A percentile compares a stretch with the other conserved stretches of the same genome.
phyloP scores from a whole-genome alignment of 2,888 invertebrate genomes.

The Cepaea hortensis region DNA sequence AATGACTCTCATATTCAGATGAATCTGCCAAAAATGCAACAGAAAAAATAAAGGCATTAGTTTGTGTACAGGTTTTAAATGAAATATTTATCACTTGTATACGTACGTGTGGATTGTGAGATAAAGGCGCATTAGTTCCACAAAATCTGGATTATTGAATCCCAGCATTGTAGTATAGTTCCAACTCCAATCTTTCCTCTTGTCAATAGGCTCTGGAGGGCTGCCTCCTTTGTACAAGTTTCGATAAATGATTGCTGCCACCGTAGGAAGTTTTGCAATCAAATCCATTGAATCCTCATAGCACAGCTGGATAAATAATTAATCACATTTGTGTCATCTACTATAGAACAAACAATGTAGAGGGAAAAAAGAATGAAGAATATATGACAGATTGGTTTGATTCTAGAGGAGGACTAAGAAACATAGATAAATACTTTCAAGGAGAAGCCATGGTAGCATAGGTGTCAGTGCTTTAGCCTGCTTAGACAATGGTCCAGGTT shows the following conservation, averaged over 20 bases:
- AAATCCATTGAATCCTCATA: slow-evolving; percentile 96
- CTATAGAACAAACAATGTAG: not conserved
- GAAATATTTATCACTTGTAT: not conserved
- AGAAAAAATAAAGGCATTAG: not conserved
- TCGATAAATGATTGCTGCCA: slow-evolving; percentile 97
- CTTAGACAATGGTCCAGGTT: no score
- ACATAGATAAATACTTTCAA: no score
- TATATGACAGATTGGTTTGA: not conserved
- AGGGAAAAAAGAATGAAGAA: not conserved
- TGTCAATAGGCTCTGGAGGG: slow-evolving; percentile 91
- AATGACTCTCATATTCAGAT: no score
- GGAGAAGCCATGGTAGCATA: no score
- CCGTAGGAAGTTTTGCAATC: slow-evolving; percentile 94
- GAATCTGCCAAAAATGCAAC: not conserved
- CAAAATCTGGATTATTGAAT: slow-evolving; percentile 86
- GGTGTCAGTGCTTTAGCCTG: no score
- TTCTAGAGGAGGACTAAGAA: no score
- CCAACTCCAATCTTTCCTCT: slow-evolving; percentile 92
- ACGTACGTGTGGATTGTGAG: slow-evolving; percentile 89
- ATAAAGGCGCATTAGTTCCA: slow-evolving; percentile 93
- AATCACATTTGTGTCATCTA: not conserved
- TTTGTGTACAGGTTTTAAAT: not conserved
- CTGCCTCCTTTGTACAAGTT: slow-evolving; percentile 88
- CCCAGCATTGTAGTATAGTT: slow-evolving; percentile 94
- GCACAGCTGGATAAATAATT: slow-evolving; percentile 79